Base-by-base conservation (phyloP, 2,113 vertebrate genomes). In the Myotis brandtii region DNA sequence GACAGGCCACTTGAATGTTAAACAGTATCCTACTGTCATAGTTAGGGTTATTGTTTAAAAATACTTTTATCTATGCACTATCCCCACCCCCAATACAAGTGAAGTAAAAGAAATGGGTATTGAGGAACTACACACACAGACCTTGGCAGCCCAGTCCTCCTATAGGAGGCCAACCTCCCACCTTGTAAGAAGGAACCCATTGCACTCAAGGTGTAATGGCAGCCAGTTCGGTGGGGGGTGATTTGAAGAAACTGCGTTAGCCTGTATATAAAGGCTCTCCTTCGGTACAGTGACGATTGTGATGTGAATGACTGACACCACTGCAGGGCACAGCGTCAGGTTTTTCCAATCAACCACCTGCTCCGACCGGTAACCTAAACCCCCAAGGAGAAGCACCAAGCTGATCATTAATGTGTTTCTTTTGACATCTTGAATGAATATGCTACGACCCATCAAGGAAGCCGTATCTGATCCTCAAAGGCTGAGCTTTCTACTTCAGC, bases 1-100 rank as follows among this genome's bases (percentile, higher is more conserved):
- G 89, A 87, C 30, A 93, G 85, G 46, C 52, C 77, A 82, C 82
- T 56, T 73, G 97, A 97, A 98, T 98, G 95, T 97, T 95, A 98
- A 98, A 94, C 59, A 96, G 87, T 52, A 76, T 87, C 88, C 96
- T 72, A 81, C 84, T 86, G 82, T 27, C 9, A 34, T 30, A 69
- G 43, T 82, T 92, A 91, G 88, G 77, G 34, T 93, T 37, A 40
- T 32, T 52, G 52, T 79, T 95, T 81, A 64, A 73, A 89, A 97
- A 93, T 25, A 59, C 80, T n/a, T 94, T 93, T 67, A 69, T 85
- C 66, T 70, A 64, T 27, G 3, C 0, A 0, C 54, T 80, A 37
- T 52, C 6, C 37, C n/a, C 16, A 7, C 84, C 30, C 25, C 12
- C 89, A 16, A 40, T 30, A 5, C 6, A 27, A 95, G 89, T 10